These are phyloP conservation scores for Prolemur simus DNA, from an alignment of 2,113 vertebrate species.

Conservation along the genomic window DNA sequence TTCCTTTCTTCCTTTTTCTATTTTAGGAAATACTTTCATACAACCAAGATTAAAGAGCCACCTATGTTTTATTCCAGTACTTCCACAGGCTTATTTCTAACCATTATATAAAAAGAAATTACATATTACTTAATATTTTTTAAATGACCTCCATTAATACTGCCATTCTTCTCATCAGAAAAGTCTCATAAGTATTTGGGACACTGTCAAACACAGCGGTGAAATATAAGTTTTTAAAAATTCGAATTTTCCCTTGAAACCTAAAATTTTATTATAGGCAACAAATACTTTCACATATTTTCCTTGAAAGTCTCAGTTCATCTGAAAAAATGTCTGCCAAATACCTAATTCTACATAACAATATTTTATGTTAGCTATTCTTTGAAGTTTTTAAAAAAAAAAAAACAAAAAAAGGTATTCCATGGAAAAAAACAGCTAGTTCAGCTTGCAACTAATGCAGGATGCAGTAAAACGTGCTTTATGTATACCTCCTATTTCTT, in stretches of 20 bases:
- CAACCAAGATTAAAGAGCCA: not conserved
- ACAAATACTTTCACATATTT: not conserved
- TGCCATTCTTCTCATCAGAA: not conserved
- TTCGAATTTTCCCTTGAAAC: not conserved
- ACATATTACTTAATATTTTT: not conserved
- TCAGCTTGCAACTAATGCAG: not conserved
- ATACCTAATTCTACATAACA: not conserved
- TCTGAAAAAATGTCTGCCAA: slow-evolving; percentile 16
- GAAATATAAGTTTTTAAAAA: not conserved
- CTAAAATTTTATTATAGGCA: not conserved
- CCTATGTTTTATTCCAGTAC: not conserved
- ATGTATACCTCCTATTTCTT: not conserved
- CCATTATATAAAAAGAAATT: not conserved
- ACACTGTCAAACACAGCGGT: not conserved
- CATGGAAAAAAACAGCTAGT: not conserved
- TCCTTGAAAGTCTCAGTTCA: slow-evolving; percentile 18
- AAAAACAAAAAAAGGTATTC: not conserved
- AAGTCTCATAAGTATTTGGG: not conserved
- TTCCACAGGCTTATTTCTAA: slow-evolving; percentile 21
- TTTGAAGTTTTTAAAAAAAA: not conserved
- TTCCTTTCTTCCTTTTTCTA: not conserved
- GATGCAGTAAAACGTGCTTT: not conserved
- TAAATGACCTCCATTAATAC: not conserved
- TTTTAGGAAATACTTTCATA: not conserved
- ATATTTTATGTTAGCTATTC: not conserved